A percentile compares a stretch with the other conserved stretches of the same genome.
These are phyloP conservation scores for Microdon myrmicae DNA, from an alignment of 2,888 invertebrate species.

Conservation along the genomic window DNA sequence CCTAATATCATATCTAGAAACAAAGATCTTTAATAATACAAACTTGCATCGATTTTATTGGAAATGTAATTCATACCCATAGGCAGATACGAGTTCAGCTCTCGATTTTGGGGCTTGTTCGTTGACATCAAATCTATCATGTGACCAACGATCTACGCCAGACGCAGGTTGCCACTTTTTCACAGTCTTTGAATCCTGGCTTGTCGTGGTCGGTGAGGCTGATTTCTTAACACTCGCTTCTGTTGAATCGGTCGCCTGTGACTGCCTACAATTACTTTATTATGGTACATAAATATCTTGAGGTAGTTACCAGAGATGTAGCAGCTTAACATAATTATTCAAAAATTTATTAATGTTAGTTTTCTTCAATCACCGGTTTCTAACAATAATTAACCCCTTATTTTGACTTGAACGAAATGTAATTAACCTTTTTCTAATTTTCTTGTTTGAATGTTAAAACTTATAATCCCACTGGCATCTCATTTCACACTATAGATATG, in stretches of 20 bases:
- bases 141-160: conserved; percentile 79
- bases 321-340: not conserved
- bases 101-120: conserved; percentile 86
- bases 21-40: conserved; percentile 31
- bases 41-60: not conserved
- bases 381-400: too few relatives aligned
- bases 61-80: conserved; percentile 81
- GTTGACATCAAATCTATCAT: conserved; percentile 74
- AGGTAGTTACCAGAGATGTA: too few relatives aligned
- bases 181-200: conserved; percentile 64
- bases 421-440: too few relatives aligned
- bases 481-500: too few relatives aligned
- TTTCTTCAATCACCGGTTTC: too few relatives aligned
- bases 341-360: too few relatives aligned
- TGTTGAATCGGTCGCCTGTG: conserved; percentile 55
- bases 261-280: not conserved
- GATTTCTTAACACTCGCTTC: conserved; percentile 62
- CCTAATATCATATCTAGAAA: conserved; percentile 83
- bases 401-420: too few relatives aligned
- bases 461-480: too few relatives aligned
- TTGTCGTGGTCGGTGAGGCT: conserved; percentile 59
- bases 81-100: conserved; percentile 84
- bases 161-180: conserved; percentile 66
- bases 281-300: too few relatives aligned
- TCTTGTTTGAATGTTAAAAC: too few relatives aligned